Percentiles rank a stretch among this genome's conserved stretches.
phyloP scores from a whole-genome alignment of 1,140 invertebrate genomes.

The Drosophila elegans region DNA sequence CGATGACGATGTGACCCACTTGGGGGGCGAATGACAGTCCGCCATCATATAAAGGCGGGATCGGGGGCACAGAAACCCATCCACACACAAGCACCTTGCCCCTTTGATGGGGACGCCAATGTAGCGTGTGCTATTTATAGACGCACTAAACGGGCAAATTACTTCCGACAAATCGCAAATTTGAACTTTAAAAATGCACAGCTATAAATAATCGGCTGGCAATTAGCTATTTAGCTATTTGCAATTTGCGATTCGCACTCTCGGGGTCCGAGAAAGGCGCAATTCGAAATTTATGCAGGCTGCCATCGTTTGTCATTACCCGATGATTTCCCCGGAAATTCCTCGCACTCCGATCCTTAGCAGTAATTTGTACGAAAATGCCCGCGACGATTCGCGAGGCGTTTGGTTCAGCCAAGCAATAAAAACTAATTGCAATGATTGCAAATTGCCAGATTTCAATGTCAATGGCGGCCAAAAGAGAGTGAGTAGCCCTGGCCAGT shows the following conservation, averaged over 20 bases:
- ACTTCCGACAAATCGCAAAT: constrained; percentile 74
- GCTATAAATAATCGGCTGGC: constrained; percentile 63
- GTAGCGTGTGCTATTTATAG: constrained; percentile 62
- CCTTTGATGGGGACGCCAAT: constrained; percentile 15
- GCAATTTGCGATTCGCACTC: constrained; percentile 30
- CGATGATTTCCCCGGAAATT: constrained; percentile 30
- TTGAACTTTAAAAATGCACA: constrained; percentile 68
- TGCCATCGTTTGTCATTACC: constrained; percentile 53
- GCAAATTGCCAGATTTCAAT: constrained; percentile 67
- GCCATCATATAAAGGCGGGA: constrained; percentile 2
- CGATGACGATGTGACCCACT: constrained; percentile 34
- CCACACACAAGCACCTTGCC: constrained; percentile 31
- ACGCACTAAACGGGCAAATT: constrained; percentile 59
- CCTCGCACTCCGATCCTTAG: constrained; percentile 15
- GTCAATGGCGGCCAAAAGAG: constrained; percentile 69
- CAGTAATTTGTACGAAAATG: constrained; percentile 47
- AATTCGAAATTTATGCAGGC: constrained; percentile 37
- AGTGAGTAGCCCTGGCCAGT: constrained; percentile 25
- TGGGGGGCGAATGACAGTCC: constrained; percentile 10
- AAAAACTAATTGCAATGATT: constrained; percentile 67
- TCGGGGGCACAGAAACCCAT: neutral
- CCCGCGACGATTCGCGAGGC: constrained; percentile 51
- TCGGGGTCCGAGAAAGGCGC: constrained; percentile 7
- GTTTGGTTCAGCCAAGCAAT: constrained; percentile 58
- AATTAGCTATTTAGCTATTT: constrained; percentile 43